A percentile compares a stretch with the other conserved stretches of the same genome.
Conservation (phyloP, 1,140 invertebrate genomes). For the Choristoneura fumiferana region DNA sequence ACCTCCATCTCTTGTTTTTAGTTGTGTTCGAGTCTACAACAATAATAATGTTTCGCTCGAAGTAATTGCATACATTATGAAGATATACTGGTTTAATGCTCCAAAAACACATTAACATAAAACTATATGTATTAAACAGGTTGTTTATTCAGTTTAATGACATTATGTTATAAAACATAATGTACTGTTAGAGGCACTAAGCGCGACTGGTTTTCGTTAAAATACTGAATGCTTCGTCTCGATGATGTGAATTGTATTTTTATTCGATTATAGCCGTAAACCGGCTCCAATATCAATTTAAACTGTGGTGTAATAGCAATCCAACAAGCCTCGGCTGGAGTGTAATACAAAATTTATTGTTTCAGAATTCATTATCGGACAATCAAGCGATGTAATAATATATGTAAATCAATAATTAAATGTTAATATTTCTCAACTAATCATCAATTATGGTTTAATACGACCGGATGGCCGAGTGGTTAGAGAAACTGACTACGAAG, state of each 20-base stretch:
- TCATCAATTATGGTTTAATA: background rate
- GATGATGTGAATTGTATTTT: slow-evolving; percentile 3
- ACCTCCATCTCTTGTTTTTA: too few relatives aligned
- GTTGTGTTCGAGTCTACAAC: too few relatives aligned
- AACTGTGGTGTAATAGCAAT: background rate
- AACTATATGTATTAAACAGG: background rate
- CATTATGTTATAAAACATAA: slow-evolving; percentile 9
- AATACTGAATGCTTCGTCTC: background rate
- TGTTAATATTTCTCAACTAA: background rate
- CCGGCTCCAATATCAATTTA: background rate
- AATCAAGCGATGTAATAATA: background rate
- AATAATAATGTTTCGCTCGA: background rate
- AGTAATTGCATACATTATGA: background rate
- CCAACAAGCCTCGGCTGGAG: background rate
- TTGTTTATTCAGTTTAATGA: background rate
- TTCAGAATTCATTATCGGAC: background rate
- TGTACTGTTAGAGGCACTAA: slow-evolving; percentile 4
- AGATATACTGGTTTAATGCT: background rate
- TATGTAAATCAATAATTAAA: slow-evolving; percentile 8
- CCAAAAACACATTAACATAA: slow-evolving; percentile 1
- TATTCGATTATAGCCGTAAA: slow-evolving; percentile 5
- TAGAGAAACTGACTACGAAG: too few relatives aligned
- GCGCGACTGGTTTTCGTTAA: background rate
- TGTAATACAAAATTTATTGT: background rate
- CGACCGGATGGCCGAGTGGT: too few relatives aligned